These are phyloP conservation scores for Yponomeuta plumbellus DNA, from an alignment of 2,888 invertebrate genomes.

Conservation along the genomic window DNA sequence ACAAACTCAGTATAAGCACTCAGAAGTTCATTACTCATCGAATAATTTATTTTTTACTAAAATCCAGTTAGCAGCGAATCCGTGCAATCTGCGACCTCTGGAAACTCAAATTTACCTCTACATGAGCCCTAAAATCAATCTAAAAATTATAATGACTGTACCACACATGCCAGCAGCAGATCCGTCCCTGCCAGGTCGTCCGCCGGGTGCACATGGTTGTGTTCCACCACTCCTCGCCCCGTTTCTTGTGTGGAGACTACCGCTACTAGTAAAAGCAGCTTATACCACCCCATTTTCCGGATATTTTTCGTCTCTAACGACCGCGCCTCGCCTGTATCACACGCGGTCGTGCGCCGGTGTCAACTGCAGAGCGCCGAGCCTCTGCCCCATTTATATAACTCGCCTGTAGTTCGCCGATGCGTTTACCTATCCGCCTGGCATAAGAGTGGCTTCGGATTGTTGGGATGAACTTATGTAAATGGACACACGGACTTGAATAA, in stretches of 20 bases:
- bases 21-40: not conserved
- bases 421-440: too few species aligned
- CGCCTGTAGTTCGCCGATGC: too few species aligned
- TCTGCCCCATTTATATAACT: constrained; percentile 66
- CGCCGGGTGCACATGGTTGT: constrained; percentile 29
- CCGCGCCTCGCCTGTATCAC: constrained; percentile 27
- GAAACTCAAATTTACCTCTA: constrained; percentile 15
- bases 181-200: constrained; percentile 44
- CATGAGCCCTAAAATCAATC: constrained; percentile 26
- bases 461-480: not conserved
- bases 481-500: not conserved
- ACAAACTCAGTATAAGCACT: too few species aligned
- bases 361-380: constrained; percentile 59
- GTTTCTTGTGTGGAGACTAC: constrained; percentile 24
- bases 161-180: constrained; percentile 54
- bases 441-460: not conserved
- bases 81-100: too few species aligned
- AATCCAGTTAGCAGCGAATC: too few species aligned
- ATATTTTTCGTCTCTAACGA: not conserved
- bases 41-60: too few species aligned
- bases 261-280: constrained; percentile 34
- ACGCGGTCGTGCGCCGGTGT: constrained; percentile 61
- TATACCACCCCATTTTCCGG: not conserved
- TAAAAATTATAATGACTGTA: constrained; percentile 28
- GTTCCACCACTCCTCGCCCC: constrained; percentile 34